phyloP scores from a whole-genome alignment of 2,797 vertebrate species.

The Siniperca obscura region DNA sequence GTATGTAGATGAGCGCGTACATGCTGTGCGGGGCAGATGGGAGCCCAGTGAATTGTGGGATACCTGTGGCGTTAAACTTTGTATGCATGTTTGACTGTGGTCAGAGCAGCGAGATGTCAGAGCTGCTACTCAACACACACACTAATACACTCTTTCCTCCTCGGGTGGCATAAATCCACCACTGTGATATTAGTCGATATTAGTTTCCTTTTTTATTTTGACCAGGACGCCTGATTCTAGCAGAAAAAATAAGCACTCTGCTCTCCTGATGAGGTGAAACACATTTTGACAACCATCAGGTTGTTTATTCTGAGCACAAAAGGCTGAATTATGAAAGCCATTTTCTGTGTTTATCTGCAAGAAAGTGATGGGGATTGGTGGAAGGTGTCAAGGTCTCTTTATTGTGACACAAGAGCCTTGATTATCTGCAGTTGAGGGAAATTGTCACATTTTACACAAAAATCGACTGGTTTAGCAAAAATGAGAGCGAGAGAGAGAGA shows the following conservation, averaged over 20 bases:
- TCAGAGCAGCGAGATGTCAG: conserved; percentile 25
- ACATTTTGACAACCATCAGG: not conserved
- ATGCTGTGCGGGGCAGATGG: conserved; percentile 59
- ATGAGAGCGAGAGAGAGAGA: not conserved
- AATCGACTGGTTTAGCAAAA: conserved; percentile 40
- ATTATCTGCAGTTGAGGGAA: conserved; percentile 28
- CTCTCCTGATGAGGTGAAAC: conserved; percentile 7
- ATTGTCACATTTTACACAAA: conserved; percentile 16
- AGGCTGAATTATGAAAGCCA: conserved; percentile 12
- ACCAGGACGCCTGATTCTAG: not conserved
- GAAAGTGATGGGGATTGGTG: conserved; percentile 5
- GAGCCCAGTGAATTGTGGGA: conserved; percentile 46
- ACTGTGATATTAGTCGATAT: not conserved
- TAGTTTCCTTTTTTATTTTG: not conserved
- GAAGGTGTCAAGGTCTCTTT: conserved; percentile 19
- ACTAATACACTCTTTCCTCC: not conserved
- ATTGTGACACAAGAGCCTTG: conserved; percentile 18
- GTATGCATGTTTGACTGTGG: not conserved
- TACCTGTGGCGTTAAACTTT: conserved; percentile 15
- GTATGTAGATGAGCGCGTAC: not conserved
- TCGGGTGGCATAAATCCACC: not conserved
- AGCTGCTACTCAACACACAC: conserved; percentile 3
- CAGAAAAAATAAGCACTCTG: not conserved
- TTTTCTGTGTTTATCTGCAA: conserved; percentile 25
- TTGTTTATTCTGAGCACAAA: conserved; percentile 31